Evolutionary conservation across 1,140 invertebrate species (phyloP).

Genomic region (Paramacrobiotus metropolitanus): DNA sequence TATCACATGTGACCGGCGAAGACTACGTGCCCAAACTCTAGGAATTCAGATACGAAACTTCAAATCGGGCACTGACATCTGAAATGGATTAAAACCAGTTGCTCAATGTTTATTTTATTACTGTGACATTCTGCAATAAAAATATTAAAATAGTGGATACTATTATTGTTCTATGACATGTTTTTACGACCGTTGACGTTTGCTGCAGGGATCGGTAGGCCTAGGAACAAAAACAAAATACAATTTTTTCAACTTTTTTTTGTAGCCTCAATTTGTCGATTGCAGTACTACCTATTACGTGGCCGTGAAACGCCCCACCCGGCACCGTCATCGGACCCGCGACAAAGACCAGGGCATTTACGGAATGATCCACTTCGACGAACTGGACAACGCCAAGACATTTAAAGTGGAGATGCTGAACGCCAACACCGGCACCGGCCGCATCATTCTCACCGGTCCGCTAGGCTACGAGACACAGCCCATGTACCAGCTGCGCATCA

Average conservation of each 20-base stretch:
- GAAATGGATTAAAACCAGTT: too few relatives aligned
- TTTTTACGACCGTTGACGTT: too few relatives aligned
- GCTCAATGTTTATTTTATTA: too few relatives aligned
- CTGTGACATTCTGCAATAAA: too few relatives aligned
- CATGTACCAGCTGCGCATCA: conserved; percentile 54
- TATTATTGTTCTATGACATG: too few relatives aligned
- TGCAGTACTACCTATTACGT: background rate
- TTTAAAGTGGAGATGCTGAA: conserved; percentile 7
- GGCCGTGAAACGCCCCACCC: conserved; percentile 32
- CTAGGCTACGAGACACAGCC: conserved; percentile 70
- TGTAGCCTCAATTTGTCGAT: conserved; percentile 6
- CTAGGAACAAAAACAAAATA: too few relatives aligned
- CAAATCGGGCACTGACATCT: too few relatives aligned
- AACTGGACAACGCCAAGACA: conserved; percentile 19
- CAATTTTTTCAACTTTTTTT: conserved; percentile 8
- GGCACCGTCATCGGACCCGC: conserved; percentile 41
- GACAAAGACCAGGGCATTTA: conserved; percentile 72
- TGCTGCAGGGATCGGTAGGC: too few relatives aligned
- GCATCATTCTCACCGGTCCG: conserved; percentile 38
- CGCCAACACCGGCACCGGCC: conserved; percentile 7
- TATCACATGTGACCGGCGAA: too few relatives aligned
- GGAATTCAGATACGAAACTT: too few relatives aligned
- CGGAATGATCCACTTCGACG: conserved; percentile 49
- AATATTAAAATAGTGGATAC: too few relatives aligned
- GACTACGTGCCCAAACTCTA: too few relatives aligned